Conservation (phyloP, 92 coral and sea anemone genomes). For the Umimayanthus chanpuru region DNA sequence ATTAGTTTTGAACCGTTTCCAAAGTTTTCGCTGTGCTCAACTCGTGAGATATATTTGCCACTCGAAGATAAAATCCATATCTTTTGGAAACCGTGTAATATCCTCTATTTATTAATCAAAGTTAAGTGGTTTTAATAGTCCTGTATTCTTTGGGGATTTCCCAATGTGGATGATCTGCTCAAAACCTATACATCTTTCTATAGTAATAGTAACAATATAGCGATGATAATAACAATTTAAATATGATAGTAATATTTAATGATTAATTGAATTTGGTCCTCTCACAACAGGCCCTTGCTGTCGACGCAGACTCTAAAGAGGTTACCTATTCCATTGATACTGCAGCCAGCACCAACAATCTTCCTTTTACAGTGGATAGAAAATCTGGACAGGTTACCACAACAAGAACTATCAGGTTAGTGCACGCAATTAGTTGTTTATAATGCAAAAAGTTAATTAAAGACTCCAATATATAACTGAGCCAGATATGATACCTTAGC, state of each 20-base stretch:
- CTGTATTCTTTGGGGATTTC: too few relatives aligned
- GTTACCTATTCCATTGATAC: conserved; percentile 60
- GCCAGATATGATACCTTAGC: background rate
- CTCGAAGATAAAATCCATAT: too few relatives aligned
- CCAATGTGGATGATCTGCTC: too few relatives aligned
- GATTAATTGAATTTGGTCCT: background rate
- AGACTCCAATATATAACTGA: too few relatives aligned
- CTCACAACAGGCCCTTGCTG: conserved; percentile 59
- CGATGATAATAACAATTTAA: background rate
- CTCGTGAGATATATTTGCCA: too few relatives aligned
- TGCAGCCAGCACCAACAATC: conserved; percentile 34
- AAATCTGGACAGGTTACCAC: conserved; percentile 63
- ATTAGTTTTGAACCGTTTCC: too few relatives aligned
- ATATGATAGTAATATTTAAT: background rate
- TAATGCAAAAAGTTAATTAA: too few relatives aligned
- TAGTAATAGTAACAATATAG: background rate
- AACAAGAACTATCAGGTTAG: conserved; percentile 52
- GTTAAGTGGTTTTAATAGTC: too few relatives aligned
- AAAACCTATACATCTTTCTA: too few relatives aligned
- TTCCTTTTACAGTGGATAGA: conserved; percentile 62
- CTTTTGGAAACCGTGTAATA: too few relatives aligned
- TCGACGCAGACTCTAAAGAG: conserved; percentile 62
- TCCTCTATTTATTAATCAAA: too few relatives aligned
- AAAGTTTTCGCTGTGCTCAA: too few relatives aligned
- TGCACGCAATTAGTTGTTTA: background rate